Evolutionary conservation across 2,113 vertebrate species (phyloP).

Genomic region (Athene cunicularia): DNA sequence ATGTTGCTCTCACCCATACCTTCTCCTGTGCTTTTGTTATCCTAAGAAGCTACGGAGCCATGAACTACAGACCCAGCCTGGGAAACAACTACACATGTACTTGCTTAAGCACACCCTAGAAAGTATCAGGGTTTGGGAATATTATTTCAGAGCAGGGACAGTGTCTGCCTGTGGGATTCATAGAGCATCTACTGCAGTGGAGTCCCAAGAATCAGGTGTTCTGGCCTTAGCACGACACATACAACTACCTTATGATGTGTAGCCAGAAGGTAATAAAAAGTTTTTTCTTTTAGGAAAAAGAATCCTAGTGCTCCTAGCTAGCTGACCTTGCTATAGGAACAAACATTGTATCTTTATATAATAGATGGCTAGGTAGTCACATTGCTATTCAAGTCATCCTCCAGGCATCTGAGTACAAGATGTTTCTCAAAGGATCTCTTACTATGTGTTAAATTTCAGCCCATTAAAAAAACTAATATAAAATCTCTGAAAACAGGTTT

Average conservation of each 20-base stretch:
- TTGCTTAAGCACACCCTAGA: background rate
- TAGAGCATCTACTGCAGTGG: background rate
- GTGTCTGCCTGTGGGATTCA: rapidly evolving
- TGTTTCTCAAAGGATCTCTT: background rate
- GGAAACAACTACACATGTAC: background rate
- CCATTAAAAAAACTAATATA: background rate
- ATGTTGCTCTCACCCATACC: rapidly evolving
- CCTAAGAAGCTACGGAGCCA: background rate
- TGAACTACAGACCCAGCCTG: background rate
- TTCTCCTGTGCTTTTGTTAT: background rate
- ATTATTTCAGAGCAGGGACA: background rate
- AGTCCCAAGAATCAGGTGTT: background rate
- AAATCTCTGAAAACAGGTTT: background rate
- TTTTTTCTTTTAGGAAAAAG: background rate
- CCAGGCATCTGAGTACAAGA: background rate
- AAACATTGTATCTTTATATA: background rate
- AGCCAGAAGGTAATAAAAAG: background rate
- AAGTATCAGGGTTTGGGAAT: rapidly evolving
- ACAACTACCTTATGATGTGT: background rate
- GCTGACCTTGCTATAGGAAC: background rate
- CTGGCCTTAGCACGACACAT: background rate
- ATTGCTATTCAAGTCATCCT: background rate
- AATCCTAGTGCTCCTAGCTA: background rate
- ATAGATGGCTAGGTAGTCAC: background rate
- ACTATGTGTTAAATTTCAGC: background rate